Base-by-base conservation (phyloP, 2,797 vertebrate species). In the Gastrophryne carolinensis region DNA sequence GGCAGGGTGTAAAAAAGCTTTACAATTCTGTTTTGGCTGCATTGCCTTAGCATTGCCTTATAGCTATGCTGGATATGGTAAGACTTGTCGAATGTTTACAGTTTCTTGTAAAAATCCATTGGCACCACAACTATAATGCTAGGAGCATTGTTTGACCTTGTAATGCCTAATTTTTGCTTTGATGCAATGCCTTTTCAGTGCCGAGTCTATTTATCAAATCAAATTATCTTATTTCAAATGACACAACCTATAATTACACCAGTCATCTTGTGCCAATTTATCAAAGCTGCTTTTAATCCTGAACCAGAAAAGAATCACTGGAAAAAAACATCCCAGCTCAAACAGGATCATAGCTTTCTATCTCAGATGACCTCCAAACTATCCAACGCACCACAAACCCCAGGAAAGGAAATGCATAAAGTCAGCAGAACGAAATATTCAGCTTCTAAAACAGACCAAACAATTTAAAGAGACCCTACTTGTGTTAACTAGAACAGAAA, bases 271-370 rank as follows among this genome's bases (percentile, higher is more conserved):
- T 63, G 49, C 12, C 27, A 71, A 30, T 24, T 15, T 8, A 54
- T 11, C 60, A 21, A 60, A 64, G 29, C 17, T 56, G 17, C 13
- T 54, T 73, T 34, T 64, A 54, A 54, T 56, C 64, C 32, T 54
- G 1, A 63, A 56, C 26, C 17, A 54, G 10, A 39, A 64, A 56
- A 54, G n/a, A 73, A 11, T 73, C 60, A 73, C 5, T 39, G 12
- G 49, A 50, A 54, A 63, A 54, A 63, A 32, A 27, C 49, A 34
- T 71, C 34, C 17, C 2, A 62, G 24, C 52, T 53, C 44, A 41
- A 64, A 54, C 71, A 30, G n/a, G 49, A 50, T 23, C 30, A n/a
- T 23, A 37, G 12, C 23, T 21, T 2, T 44, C 12, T 23, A 63
- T 47, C 58, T 53, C 41, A 15, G 39, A 62, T 62, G 32, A 63